Conservation (phyloP, 2,113 vertebrate genomes). For the Microcebus murinus region DNA sequence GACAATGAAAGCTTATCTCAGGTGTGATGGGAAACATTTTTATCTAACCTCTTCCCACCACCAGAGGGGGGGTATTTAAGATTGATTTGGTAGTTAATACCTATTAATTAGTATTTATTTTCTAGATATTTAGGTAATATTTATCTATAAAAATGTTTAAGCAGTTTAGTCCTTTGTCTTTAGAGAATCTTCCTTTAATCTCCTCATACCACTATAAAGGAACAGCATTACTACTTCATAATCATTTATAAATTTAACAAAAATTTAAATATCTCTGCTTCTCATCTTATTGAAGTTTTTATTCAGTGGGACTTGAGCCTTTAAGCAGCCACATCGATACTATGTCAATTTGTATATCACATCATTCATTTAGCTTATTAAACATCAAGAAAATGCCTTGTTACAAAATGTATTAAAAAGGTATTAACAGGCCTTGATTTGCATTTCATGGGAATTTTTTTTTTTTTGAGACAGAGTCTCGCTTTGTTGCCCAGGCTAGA, state of each 20-base stretch:
- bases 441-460: background rate
- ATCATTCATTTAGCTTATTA: background rate
- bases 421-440: background rate
- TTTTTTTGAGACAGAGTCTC: background rate
- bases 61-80: background rate
- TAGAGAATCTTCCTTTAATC: background rate
- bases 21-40: background rate
- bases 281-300: slow-evolving; percentile 9
- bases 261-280: background rate
- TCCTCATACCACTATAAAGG: background rate
- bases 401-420: background rate
- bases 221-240: background rate
- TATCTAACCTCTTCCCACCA: background rate
- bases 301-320: background rate
- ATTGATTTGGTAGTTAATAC: background rate
- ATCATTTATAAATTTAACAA: background rate
- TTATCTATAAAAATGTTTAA: slow-evolving; percentile 42
- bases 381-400: background rate
- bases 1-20: background rate
- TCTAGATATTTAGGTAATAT: background rate
- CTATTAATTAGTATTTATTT: slow-evolving; percentile 39
- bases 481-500: too few species aligned
- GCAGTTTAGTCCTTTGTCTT: background rate
- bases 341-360: background rate
- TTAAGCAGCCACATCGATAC: background rate